Percentiles rank a stretch among this genome's conserved stretches.
phyloP scores from a whole-genome alignment of 2,888 invertebrate genomes.

The Pristionchus exspectatus region DNA sequence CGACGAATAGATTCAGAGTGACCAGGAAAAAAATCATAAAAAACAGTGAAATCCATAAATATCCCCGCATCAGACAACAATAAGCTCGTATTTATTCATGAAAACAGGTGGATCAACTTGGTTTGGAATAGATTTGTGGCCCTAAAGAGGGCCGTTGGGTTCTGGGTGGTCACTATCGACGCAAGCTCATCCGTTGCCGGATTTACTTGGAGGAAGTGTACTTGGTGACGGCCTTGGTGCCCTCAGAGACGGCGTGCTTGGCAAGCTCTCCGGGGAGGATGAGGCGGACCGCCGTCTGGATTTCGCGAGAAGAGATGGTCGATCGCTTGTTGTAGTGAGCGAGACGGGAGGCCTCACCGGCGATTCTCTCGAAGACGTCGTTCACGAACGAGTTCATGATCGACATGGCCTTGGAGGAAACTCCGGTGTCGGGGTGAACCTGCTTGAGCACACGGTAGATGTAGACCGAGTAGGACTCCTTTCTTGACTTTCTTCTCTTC shows the following conservation, averaged over 20 bases:
- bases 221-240: conserved; percentile 55
- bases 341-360: conserved; percentile 82
- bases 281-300: conserved; percentile 81
- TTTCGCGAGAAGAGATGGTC: conserved; percentile 85
- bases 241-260: conserved; percentile 55
- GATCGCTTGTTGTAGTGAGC: conserved; percentile 84
- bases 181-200: conserved; percentile 16
- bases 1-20: no score
- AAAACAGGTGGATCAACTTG: not conserved
- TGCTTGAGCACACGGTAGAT: conserved; percentile 84
- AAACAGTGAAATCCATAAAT: no score
- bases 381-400: conserved; percentile 88
- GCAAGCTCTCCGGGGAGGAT: conserved; percentile 62
- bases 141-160: conserved; percentile 74
- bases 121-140: conserved; percentile 62
- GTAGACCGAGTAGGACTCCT: conserved; percentile 80
- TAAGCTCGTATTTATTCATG: not conserved
- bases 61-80: conserved; percentile 80
- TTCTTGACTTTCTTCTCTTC: conserved; percentile 76
- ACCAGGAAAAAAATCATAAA: no score
- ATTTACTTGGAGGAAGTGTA: conserved; percentile 55
- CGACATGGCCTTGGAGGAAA: conserved; percentile 86
- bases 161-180: conserved; percentile 51
- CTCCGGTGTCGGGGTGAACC: conserved; percentile 84
- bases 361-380: conserved; percentile 87